These are phyloP conservation scores for Lineus longissimus DNA, from an alignment of 1,140 invertebrate genomes.

Conservation along the genomic window DNA sequence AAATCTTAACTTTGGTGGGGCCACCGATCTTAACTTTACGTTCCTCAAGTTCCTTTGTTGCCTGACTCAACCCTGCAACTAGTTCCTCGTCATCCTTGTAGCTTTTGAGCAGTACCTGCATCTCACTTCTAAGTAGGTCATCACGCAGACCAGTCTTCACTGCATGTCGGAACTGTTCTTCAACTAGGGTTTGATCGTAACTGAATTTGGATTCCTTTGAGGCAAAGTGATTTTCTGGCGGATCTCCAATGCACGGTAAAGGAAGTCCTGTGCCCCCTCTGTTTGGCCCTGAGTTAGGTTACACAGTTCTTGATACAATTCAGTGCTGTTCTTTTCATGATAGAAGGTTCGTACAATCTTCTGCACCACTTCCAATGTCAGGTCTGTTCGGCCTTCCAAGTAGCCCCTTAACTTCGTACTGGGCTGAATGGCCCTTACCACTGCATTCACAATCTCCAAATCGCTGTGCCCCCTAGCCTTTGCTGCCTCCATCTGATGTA, in stretches of 20 bases:
- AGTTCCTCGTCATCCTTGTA: no score
- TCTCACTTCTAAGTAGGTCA: no score
- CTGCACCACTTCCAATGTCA: neutral
- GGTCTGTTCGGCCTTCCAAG: constrained; percentile 12
- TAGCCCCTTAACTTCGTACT: constrained; percentile 9
- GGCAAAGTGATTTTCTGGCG: constrained; percentile 9
- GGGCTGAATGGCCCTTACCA: constrained; percentile 4
- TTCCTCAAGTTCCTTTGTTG: no score
- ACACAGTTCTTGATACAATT: constrained; percentile 13
- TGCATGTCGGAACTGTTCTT: no score
- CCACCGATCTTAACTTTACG: no score
- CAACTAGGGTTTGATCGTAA: neutral
- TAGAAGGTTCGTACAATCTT: constrained; percentile 15
- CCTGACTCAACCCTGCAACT: no score
- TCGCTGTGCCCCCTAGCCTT: constrained; percentile 11
- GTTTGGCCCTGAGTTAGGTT: constrained; percentile 1
- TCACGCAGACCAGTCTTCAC: no score
- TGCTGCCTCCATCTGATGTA: constrained; percentile 9
- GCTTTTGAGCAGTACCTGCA: no score
- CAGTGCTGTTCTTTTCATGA: constrained; percentile 13
- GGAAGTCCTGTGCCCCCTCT: neutral
- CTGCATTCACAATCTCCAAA: constrained; percentile 5
- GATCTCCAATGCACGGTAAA: constrained; percentile 1
- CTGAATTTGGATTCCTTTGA: constrained; percentile 12
- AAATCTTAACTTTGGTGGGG: no score